A percentile compares a stretch with the other conserved stretches of the same genome.
Conservation (phyloP, 2,888 invertebrate species). For the Leistus spinibarbis region DNA sequence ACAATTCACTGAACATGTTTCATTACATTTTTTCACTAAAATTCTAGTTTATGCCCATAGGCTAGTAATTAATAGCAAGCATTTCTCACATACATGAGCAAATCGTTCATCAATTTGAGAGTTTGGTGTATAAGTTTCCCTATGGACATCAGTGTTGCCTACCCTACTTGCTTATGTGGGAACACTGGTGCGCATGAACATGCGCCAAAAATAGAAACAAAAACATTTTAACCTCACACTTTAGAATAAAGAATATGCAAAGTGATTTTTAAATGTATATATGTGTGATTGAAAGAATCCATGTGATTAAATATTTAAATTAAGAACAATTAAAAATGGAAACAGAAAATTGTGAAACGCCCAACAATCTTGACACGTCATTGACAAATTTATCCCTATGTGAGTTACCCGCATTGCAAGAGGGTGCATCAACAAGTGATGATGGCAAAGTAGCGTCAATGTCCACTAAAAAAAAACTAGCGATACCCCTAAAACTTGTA, state of each 20-base stretch:
- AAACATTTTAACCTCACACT: too few relatives aligned
- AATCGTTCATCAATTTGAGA: too few relatives aligned
- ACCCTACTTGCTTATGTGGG: too few relatives aligned
- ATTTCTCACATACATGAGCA: too few relatives aligned
- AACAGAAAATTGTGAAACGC: background rate
- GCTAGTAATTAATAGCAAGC: too few relatives aligned
- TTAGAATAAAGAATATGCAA: too few relatives aligned
- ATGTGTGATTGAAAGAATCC: background rate
- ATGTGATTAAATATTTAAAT: background rate
- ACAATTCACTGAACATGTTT: background rate
- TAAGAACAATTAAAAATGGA: background rate
- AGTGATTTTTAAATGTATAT: background rate
- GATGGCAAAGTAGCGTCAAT: background rate
- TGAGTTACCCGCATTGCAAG: background rate
- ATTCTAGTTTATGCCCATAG: background rate
- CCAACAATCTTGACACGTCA: background rate
- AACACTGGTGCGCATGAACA: too few relatives aligned
- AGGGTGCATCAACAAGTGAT: background rate
- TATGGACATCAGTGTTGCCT: too few relatives aligned
- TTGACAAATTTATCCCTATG: background rate
- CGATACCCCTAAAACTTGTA: constrained; percentile 41
- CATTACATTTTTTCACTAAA: background rate
- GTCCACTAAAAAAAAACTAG: background rate
- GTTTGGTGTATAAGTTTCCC: too few relatives aligned
- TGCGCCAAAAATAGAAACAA: too few relatives aligned